Evolutionary conservation across 2,888 invertebrate species (phyloP).

Genomic region (Resseliella maxima): DNA sequence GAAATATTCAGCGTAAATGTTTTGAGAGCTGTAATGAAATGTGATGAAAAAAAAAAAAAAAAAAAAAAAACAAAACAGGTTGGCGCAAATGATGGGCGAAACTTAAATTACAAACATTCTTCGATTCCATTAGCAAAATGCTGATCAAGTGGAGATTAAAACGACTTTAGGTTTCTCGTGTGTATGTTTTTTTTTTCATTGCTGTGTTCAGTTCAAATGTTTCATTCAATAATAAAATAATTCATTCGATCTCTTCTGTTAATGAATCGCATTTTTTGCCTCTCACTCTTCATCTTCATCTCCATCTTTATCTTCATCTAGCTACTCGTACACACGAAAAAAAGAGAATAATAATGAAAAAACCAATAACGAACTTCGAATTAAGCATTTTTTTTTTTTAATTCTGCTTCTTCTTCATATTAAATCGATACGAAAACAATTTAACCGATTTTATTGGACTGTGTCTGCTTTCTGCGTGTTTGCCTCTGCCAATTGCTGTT

Average conservation of each 20-base stretch:
- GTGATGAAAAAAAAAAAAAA: neutral
- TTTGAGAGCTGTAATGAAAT: neutral
- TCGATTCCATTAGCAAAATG: slow-evolving; percentile 19
- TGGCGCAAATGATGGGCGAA: slow-evolving; percentile 48
- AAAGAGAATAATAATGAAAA: neutral
- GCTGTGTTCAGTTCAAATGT: neutral
- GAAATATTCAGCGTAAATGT: neutral
- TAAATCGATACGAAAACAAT: neutral
- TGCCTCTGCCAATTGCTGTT: neutral
- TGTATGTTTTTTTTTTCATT: neutral
- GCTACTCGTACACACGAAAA: neutral
- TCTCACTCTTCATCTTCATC: neutral
- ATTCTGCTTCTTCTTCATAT: too few relatives aligned
- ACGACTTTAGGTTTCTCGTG: neutral
- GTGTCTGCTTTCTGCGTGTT: slow-evolving; percentile 12
- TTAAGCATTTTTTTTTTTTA: slow-evolving; percentile 3
- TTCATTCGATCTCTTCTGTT: neutral
- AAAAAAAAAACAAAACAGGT: slow-evolving; percentile 10
- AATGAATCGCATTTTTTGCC: slow-evolving; percentile 13
- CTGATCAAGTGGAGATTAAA: slow-evolving; percentile 26
- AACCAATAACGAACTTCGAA: neutral
- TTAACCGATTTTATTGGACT: neutral
- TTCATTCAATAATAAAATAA: neutral
- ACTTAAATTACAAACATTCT: neutral
- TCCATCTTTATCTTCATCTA: neutral